These are phyloP conservation scores for Rhogogaster chlorosoma DNA, from an alignment of 2,888 invertebrate genomes.

Conservation along the genomic window DNA sequence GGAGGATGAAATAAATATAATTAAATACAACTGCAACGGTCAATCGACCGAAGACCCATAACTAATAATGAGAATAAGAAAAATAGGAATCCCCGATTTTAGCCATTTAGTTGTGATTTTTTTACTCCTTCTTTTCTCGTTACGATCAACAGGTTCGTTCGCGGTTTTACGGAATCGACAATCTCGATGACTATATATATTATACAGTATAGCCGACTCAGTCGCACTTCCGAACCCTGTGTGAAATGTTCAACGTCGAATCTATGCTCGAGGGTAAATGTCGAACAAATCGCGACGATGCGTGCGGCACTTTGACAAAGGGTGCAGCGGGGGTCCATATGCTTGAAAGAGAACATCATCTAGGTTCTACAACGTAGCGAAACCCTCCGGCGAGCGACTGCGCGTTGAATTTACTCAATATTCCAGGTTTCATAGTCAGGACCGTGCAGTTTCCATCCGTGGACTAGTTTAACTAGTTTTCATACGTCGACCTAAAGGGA, in stretches of 20 bases:
- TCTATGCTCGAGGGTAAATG: not conserved
- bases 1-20: not conserved
- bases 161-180: not conserved
- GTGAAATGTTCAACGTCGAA: not conserved
- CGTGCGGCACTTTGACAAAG: conserved; percentile 14
- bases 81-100: not conserved
- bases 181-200: not conserved
- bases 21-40: not conserved
- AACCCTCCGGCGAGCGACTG: conserved; percentile 65
- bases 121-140: not conserved
- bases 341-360: conserved; percentile 47
- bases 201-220: not conserved
- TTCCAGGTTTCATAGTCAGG: conserved; percentile 66
- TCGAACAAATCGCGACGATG: not conserved
- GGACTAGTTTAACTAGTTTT: conserved; percentile 54
- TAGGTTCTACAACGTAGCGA: conserved; percentile 7
- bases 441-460: conserved; percentile 63
- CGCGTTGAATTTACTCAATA: conserved; percentile 73
- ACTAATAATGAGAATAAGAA: not conserved
- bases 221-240: not conserved
- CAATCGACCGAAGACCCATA: not conserved
- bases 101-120: not conserved
- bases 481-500: not conserved
- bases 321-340: conserved; percentile 20
- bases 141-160: conserved; percentile 17